Evolutionary conservation across 2,797 vertebrate genomes (phyloP).

Genomic region (Oreortyx pictus): DNA sequence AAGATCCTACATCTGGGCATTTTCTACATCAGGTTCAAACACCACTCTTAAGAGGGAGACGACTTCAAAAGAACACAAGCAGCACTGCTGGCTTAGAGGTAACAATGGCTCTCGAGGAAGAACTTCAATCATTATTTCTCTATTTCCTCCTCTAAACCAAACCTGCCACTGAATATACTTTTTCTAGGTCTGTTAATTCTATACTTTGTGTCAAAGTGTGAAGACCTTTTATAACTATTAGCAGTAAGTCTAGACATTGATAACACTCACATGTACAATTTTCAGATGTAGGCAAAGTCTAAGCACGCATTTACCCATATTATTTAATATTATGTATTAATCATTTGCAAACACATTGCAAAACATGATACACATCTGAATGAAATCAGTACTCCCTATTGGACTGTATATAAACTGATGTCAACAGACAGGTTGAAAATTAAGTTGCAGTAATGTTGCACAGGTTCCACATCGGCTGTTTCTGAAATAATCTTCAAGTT

Average conservation of each 20-base stretch:
- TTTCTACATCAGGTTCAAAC: neutral
- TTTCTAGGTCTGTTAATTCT: neutral
- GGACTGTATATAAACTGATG: neutral
- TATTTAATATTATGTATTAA: neutral
- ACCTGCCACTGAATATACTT: neutral
- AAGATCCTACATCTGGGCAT: neutral
- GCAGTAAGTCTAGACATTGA: neutral
- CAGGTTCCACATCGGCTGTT: neutral
- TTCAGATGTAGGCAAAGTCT: neutral
- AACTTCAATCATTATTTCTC: neutral
- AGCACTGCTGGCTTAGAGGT: neutral
- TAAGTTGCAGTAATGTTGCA: neutral
- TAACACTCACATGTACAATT: neutral
- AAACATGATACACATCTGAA: neutral
- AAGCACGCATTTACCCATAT: neutral
- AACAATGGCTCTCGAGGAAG: neutral
- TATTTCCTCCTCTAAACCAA: neutral
- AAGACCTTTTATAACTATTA: neutral
- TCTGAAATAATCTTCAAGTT: neutral
- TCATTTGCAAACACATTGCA: neutral
- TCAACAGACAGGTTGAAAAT: neutral
- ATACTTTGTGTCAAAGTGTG: neutral
- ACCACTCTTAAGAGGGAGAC: neutral
- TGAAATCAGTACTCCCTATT: neutral
- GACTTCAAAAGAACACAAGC: too few species aligned